These are phyloP conservation scores for Leptinotarsa defecta DNA, from an alignment of 1,140 invertebrate genomes.

Conservation along the genomic window DNA sequence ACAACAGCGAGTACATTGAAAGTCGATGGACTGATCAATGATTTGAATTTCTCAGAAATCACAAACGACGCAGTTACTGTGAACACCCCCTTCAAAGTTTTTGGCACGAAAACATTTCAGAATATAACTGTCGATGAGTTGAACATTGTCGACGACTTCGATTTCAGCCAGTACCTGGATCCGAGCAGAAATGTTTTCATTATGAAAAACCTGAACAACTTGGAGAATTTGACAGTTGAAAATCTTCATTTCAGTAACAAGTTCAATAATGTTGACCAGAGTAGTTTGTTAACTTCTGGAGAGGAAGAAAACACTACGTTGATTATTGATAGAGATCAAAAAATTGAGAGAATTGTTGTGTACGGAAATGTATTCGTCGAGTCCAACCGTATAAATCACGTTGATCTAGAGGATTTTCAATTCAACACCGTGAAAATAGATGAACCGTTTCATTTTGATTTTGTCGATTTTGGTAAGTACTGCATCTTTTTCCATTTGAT, in stretches of 20 bases:
- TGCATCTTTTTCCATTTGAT: neutral
- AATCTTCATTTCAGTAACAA: slow-evolving; percentile 39
- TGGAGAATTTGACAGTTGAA: slow-evolving; percentile 28
- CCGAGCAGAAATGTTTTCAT: slow-evolving; percentile 13
- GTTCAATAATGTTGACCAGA: slow-evolving; percentile 33
- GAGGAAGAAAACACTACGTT: slow-evolving; percentile 33
- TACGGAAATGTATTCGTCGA: slow-evolving; percentile 44
- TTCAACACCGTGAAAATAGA: slow-evolving; percentile 55
- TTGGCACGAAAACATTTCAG: slow-evolving; percentile 44
- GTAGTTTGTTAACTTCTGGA: slow-evolving; percentile 28
- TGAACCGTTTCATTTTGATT: slow-evolving; percentile 49
- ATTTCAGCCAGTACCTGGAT: slow-evolving; percentile 32
- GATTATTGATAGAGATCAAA: slow-evolving; percentile 46
- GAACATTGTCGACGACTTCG: slow-evolving; percentile 34
- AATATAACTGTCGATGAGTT: slow-evolving; percentile 42
- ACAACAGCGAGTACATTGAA: slow-evolving; percentile 14
- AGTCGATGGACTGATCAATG: slow-evolving; percentile 38
- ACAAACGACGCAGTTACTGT: slow-evolving; percentile 37
- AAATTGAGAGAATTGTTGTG: slow-evolving; percentile 51
- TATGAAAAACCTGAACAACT: slow-evolving; percentile 22
- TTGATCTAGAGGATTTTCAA: slow-evolving; percentile 50
- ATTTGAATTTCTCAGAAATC: slow-evolving; percentile 36
- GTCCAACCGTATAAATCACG: slow-evolving; percentile 52
- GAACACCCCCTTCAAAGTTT: slow-evolving; percentile 33
- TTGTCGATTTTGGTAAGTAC: slow-evolving; percentile 54